Base-by-base conservation (phyloP, 30 jellyfish, hydroid and myxozoan species). In the Chrysaora quinquecirrha region DNA sequence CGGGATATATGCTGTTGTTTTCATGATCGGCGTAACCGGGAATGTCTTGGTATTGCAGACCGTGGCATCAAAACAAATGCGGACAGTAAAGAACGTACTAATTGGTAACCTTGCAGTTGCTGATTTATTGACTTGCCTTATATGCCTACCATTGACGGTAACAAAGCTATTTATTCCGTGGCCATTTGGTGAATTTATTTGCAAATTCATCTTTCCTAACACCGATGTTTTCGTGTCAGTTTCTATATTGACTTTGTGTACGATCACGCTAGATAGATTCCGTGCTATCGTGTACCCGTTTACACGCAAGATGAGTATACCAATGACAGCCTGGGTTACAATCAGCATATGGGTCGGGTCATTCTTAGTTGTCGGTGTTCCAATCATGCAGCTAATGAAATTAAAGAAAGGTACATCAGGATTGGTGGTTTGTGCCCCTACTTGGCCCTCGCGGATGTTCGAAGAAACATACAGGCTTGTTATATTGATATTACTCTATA, bases 281-380 rank as follows among this genome's bases (percentile, higher is more conserved):
- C 97, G 99, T 14, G 97, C 96, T 3, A 95, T 95, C 67, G 93
- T 81, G 30, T 74, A 88, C 46, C 97, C 97, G 29, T 88, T 95
- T 49, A 86, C 97, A 9, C 74, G 46, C 58, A 84, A 80, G 74
- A 49, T 76, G 82, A 54, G 97, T 33, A 61, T 85, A 30, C 62
- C 48, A 38, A 48, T 61, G 18, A 86, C 93, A 7, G 16, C 78
- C 11, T 29, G 52, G 0, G 87, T 80, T 64, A 49, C 87, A 20
- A 78, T 73, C 3, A n/a, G 46, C 10, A 74, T 85, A 29, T 95
- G 99, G 99, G 32, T 84, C 1, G 34, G 88, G 21, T 88, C 99
- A 27, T 88, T 86, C 79, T 21, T 72, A 24, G 52, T 79, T 14
- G 86, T 95, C 32, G 97, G 97, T 0, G 3, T 88, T 58, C 99